phyloP scores from a whole-genome alignment of 2,113 vertebrate genomes.

The Apaloderma vittatum region DNA sequence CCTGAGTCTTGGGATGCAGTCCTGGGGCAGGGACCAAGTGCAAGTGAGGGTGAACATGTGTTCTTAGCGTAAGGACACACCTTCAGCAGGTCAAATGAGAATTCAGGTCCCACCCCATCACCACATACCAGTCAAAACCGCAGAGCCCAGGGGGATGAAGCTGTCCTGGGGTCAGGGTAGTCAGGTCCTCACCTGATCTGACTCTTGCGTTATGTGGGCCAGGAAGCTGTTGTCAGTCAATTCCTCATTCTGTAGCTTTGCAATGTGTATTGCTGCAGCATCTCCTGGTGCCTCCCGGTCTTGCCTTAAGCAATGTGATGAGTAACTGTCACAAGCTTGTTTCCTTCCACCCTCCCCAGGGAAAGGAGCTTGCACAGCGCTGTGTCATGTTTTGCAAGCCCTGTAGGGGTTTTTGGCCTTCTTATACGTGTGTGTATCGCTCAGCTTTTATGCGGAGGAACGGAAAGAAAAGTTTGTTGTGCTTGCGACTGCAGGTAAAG shows the following conservation, averaged over 20 bases:
- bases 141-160: background rate
- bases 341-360: background rate
- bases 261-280: background rate
- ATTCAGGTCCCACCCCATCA: background rate
- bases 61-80: background rate
- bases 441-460: background rate
- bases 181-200: background rate
- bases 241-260: background rate
- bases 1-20: fast-evolving
- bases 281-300: background rate
- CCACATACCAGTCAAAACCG: background rate
- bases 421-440: fast-evolving
- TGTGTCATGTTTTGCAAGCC: background rate
- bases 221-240: background rate
- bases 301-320: background rate
- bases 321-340: background rate
- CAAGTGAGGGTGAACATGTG: background rate
- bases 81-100: background rate
- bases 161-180: background rate
- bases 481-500: background rate
- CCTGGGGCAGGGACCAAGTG: background rate
- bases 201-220: background rate
- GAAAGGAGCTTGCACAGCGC: background rate
- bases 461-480: background rate
- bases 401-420: background rate